phyloP scores from a whole-genome alignment of 1,140 invertebrate genomes.

The Drosophila melanica region DNA sequence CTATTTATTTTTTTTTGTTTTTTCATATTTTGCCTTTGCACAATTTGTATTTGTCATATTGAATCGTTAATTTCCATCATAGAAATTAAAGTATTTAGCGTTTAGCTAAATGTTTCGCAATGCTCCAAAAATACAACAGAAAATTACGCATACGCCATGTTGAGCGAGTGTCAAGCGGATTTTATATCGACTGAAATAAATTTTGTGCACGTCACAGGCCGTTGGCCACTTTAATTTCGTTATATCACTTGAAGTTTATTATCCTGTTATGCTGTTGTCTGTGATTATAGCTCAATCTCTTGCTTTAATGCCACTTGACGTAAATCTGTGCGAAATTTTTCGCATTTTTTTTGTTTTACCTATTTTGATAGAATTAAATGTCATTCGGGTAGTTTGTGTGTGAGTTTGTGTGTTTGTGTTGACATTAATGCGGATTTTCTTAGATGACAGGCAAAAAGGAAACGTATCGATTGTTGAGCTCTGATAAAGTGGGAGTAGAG shows the following conservation, averaged over 20 bases:
- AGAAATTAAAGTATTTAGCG: slow-evolving; percentile 10
- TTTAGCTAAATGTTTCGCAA: background rate
- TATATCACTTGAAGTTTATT: slow-evolving; percentile 24
- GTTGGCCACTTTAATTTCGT: slow-evolving; percentile 21
- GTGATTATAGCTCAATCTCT: slow-evolving; percentile 17
- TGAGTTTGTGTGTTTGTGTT: background rate
- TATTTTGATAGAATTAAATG: slow-evolving; percentile 19
- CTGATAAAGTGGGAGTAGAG: background rate
- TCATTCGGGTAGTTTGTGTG: background rate
- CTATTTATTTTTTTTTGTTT: background rate
- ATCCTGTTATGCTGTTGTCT: slow-evolving; percentile 32
- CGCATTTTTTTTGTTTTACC: background rate
- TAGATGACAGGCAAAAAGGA: slow-evolving; percentile 5
- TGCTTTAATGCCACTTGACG: slow-evolving; percentile 20
- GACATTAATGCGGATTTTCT: slow-evolving; percentile 16
- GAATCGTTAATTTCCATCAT: slow-evolving; percentile 9
- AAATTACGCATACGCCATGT: slow-evolving; percentile 40
- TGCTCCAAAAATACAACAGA: background rate
- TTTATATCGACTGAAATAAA: slow-evolving; percentile 13
- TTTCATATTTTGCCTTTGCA: background rate
- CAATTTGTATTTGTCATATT: slow-evolving; percentile 2
- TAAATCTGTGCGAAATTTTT: slow-evolving; percentile 11
- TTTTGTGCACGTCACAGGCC: background rate
- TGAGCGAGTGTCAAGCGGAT: slow-evolving; percentile 8
- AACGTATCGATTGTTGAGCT: slow-evolving; percentile 1